Evolutionary conservation across 2,797 vertebrate species (phyloP).

Genomic region (Otolemur crassicaudatus): DNA sequence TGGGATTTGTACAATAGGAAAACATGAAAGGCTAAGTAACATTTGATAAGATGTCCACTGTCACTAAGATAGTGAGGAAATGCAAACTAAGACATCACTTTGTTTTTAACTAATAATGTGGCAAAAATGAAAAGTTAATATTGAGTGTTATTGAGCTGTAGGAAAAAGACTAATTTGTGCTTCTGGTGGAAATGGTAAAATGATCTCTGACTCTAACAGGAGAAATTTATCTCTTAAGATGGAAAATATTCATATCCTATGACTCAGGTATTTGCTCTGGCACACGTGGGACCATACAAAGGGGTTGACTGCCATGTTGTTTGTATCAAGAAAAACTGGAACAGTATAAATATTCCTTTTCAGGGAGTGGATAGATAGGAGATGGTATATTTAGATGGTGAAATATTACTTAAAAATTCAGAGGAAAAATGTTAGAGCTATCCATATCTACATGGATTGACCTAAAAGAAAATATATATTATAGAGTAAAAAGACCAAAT

Average conservation of each 20-base stretch:
- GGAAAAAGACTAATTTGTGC: neutral
- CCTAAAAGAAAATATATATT: neutral
- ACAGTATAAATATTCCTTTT: neutral
- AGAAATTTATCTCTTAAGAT: neutral
- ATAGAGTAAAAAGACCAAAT: conserved; percentile 12
- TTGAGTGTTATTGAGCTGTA: neutral
- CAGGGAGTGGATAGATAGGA: neutral
- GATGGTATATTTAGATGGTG: neutral
- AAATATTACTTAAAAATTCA: conserved; percentile 2
- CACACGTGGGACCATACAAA: neutral
- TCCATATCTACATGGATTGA: neutral
- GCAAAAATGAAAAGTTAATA: conserved; percentile 10
- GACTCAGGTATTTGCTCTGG: neutral
- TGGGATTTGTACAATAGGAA: neutral
- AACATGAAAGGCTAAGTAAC: neutral
- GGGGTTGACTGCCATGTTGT: neutral
- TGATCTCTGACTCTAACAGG: neutral
- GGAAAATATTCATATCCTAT: neutral
- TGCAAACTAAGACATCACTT: neutral
- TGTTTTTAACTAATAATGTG: conserved; percentile 21
- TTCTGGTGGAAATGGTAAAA: conserved; percentile 34
- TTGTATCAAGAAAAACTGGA: neutral
- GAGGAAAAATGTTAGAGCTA: conserved; percentile 6
- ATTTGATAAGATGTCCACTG: neutral
- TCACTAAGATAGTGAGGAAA: neutral